phyloP scores from a whole-genome alignment of 2,888 invertebrate species.

The Drosophila austrosaltans region DNA sequence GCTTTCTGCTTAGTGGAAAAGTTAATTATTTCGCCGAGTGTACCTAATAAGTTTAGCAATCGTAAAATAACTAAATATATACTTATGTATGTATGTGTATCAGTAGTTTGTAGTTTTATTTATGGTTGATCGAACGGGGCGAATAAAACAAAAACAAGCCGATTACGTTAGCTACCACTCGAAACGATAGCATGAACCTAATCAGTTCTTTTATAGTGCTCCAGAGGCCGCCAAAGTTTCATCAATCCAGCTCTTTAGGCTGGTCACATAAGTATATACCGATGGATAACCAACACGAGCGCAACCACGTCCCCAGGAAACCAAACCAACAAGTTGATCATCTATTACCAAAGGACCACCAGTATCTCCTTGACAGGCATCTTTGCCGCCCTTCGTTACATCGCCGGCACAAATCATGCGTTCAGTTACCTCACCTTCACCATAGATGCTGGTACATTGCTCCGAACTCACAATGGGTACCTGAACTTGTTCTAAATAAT shows the following conservation, averaged over 20 bases:
- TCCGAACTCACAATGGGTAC: conserved; percentile 84
- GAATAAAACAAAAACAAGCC: conserved; percentile 1
- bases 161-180: conserved; percentile 24
- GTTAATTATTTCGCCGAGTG: neutral
- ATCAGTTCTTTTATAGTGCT: conserved; percentile 40
- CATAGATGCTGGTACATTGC: conserved; percentile 84
- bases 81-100: neutral
- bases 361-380: conserved; percentile 84
- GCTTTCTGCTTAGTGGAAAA: neutral
- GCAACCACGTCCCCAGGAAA: conserved; percentile 85
- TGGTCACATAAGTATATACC: conserved; percentile 83
- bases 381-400: conserved; percentile 75
- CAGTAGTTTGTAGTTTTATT: conserved; percentile 11
- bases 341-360: conserved; percentile 81
- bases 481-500: conserved; percentile 83
- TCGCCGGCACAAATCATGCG: conserved; percentile 84
- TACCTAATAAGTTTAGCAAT: neutral
- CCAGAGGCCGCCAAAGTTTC: conserved; percentile 57
- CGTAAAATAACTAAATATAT: neutral
- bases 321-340: conserved; percentile 80
- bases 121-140: neutral
- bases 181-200: conserved; percentile 42
- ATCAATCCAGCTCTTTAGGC: conserved; percentile 75
- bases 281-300: conserved; percentile 83
- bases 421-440: conserved; percentile 81